Percentiles rank a stretch among this genome's conserved stretches.
Evolutionary conservation across 2,797 vertebrate species (phyloP).

Genomic region (Delichon dasypus): DNA sequence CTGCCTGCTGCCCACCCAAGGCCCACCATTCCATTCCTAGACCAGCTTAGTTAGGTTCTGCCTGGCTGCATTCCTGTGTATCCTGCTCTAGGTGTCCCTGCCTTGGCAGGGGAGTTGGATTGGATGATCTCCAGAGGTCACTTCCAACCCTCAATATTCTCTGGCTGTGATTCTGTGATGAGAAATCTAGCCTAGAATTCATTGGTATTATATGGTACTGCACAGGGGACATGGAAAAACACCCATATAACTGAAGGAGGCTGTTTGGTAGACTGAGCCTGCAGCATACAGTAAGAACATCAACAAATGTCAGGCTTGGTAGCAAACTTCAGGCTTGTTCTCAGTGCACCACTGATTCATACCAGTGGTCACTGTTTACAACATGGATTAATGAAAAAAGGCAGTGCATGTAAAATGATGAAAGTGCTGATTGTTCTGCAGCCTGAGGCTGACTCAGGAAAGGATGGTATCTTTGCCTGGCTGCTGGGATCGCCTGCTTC

Average conservation of each 20-base stretch:
- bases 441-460: background rate
- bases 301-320: background rate
- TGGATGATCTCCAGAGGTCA: background rate
- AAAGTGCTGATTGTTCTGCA: background rate
- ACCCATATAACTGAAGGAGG: background rate
- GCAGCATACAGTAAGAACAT: background rate
- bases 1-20: background rate
- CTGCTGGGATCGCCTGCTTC: background rate
- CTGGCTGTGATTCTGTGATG: background rate
- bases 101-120: background rate
- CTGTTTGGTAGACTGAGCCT: background rate
- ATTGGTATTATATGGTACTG: accelerated
- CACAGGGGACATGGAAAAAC: background rate
- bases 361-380: background rate
- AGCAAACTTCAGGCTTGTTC: background rate
- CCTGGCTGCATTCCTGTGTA: background rate
- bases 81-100: background rate
- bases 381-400: background rate
- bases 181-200: background rate
- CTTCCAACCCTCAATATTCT: background rate
- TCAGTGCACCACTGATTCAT: background rate
- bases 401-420: background rate
- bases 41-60: background rate
- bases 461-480: background rate
- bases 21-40: background rate